Conservation (phyloP, 2,888 invertebrate genomes). For the Drosophila silvestris region DNA sequence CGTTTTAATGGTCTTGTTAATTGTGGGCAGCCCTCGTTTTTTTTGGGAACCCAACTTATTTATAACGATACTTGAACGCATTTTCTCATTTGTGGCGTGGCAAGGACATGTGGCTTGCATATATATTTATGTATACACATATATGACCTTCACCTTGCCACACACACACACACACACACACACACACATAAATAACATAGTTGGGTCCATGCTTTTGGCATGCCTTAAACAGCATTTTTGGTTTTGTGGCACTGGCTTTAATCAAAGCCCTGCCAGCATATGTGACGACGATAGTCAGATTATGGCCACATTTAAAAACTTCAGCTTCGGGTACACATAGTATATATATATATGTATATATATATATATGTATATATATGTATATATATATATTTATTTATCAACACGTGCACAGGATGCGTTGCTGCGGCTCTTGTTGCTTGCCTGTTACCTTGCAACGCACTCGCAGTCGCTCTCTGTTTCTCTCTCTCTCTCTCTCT, state of each 20-base stretch:
- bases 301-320: conserved; percentile 32
- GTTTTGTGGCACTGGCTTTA: conserved; percentile 22
- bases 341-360: too few species aligned
- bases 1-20: not conserved
- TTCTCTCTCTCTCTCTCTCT: not conserved
- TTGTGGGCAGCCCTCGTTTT: conserved; percentile 24
- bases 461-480: not conserved
- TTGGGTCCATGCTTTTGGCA: conserved; percentile 18
- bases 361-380: not conserved
- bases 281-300: conserved; percentile 13
- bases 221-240: conserved; percentile 34
- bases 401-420: conserved; percentile 45
- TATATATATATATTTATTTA: not conserved
- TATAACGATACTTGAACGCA: conserved; percentile 21
- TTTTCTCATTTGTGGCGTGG: conserved; percentile 40
- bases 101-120: conserved; percentile 50
- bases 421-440: conserved; percentile 14
- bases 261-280: conserved; percentile 51
- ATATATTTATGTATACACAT: conserved; percentile 21
- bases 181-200: conserved; percentile 13
- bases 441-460: conserved; percentile 11
- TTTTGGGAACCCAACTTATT: conserved; percentile 13
- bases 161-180: conserved; percentile 11
- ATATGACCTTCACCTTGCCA: conserved; percentile 63
- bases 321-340: not conserved